Percentiles rank a stretch among this genome's conserved stretches.
These are phyloP conservation scores for Corythornis cristatus DNA, from an alignment of 2,113 vertebrate species.

Conservation along the genomic window DNA sequence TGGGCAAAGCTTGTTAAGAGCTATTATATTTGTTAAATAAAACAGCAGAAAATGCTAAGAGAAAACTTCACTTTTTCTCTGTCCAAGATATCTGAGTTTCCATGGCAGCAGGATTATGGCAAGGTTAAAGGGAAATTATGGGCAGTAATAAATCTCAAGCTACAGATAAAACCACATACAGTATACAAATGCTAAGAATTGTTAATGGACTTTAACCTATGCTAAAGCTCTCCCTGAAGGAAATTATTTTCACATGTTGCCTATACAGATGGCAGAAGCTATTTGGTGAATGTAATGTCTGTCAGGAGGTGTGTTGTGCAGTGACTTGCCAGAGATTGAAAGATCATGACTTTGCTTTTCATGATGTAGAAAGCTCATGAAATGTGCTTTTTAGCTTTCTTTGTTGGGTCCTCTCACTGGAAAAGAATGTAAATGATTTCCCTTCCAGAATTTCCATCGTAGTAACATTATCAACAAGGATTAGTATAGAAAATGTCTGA, in stretches of 20 bases:
- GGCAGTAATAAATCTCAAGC: background rate
- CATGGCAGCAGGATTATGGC: background rate
- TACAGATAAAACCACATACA: background rate
- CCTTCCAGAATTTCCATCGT: background rate
- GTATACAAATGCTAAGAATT: background rate
- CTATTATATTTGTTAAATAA: background rate
- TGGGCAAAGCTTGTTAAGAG: background rate
- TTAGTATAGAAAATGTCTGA: background rate
- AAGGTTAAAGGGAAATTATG: background rate
- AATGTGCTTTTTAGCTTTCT: background rate
- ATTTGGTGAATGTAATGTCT: background rate
- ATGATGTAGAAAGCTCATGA: background rate
- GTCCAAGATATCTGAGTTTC: background rate
- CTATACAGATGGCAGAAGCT: background rate
- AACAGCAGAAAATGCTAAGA: background rate
- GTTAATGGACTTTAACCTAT: background rate
- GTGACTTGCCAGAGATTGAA: background rate
- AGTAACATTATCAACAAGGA: background rate
- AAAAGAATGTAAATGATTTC: background rate
- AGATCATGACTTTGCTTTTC: background rate
- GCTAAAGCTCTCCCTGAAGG: background rate
- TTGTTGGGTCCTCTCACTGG: background rate
- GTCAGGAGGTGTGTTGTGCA: fast-evolving
- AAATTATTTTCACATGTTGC: background rate
- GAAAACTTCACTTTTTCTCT: background rate